These are phyloP conservation scores for Merops nubicus DNA, from an alignment of 2,113 vertebrate genomes.

Conservation along the genomic window DNA sequence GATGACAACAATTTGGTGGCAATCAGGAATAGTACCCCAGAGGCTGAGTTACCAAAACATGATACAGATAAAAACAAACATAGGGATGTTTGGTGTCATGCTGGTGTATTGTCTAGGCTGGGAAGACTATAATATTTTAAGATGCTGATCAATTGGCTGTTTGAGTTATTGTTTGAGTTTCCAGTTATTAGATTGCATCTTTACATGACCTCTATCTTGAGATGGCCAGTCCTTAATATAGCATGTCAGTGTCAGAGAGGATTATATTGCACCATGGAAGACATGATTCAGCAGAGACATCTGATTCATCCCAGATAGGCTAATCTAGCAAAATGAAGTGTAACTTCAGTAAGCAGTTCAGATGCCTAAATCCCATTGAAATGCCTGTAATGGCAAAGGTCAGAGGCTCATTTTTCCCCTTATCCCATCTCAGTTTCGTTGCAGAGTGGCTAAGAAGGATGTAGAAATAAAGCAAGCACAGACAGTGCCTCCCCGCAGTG, in stretches of 20 bases:
- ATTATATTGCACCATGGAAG: not conserved
- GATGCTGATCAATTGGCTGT: not conserved
- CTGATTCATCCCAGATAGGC: not conserved
- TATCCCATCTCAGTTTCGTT: not conserved
- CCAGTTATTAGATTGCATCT: not conserved
- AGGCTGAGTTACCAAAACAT: not conserved
- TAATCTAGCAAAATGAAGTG: not conserved
- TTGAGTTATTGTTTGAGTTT: not conserved
- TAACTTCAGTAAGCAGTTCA: not conserved
- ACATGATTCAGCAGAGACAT: not conserved
- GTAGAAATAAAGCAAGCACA: not conserved
- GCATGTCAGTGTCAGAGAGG: not conserved
- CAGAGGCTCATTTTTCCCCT: not conserved
- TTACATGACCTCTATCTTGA: not conserved
- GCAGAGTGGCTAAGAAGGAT: not conserved
- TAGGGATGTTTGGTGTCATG: not conserved
- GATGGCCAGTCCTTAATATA: not conserved
- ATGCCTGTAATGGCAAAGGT: not conserved
- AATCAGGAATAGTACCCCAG: slow-evolving; percentile 6
- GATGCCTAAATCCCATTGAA: not conserved
- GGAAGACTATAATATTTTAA: not conserved
- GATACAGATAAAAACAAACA: slow-evolving; percentile 30
- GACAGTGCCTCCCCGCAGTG: not conserved
- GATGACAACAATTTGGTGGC: slow-evolving; percentile 5
- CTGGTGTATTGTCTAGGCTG: not conserved